A percentile compares a stretch with the other conserved stretches of the same genome.
These are phyloP conservation scores for Dryobota labecula DNA, from an alignment of 2,888 invertebrate genomes.

Conservation along the genomic window DNA sequence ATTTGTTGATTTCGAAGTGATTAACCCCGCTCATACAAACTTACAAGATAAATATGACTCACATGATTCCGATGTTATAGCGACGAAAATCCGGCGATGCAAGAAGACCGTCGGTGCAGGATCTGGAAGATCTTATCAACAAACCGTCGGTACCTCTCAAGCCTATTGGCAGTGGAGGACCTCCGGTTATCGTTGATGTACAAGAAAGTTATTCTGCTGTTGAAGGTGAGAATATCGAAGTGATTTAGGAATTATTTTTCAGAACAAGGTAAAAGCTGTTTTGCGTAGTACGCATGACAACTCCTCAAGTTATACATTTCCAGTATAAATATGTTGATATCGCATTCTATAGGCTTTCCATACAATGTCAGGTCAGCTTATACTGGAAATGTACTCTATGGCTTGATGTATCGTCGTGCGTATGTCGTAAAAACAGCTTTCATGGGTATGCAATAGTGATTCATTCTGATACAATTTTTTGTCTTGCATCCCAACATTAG, in stretches of 20 bases:
- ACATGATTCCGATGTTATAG: constrained; percentile 78
- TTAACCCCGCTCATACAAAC: constrained; percentile 70
- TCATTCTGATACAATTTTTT: background rate
- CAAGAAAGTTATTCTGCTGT: constrained; percentile 98
- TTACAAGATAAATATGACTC: constrained; percentile 55
- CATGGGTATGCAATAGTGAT: background rate
- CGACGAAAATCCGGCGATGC: constrained; percentile 97
- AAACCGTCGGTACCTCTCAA: constrained; percentile 97
- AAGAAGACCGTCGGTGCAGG: constrained; percentile 96
- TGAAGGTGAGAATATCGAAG: constrained; percentile 93
- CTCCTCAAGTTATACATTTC: background rate
- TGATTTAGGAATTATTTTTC: background rate
- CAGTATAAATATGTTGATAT: background rate
- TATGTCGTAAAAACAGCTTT: background rate
- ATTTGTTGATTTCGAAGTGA: constrained; percentile 74
- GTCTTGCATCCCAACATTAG: background rate
- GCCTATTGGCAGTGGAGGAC: constrained; percentile 94
- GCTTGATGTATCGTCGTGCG: background rate
- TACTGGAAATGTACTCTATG: background rate
- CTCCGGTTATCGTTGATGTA: constrained; percentile 97
- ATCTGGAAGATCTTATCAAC: constrained; percentile 97
- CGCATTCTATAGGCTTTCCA: too few relatives aligned
- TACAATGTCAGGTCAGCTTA: background rate
- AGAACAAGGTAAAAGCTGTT: background rate
- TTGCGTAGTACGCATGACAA: background rate